Percentiles rank a stretch among this genome's conserved stretches.
These are phyloP conservation scores for Schizaphis graminum DNA, from an alignment of 2,888 invertebrate genomes.

Conservation along the genomic window DNA sequence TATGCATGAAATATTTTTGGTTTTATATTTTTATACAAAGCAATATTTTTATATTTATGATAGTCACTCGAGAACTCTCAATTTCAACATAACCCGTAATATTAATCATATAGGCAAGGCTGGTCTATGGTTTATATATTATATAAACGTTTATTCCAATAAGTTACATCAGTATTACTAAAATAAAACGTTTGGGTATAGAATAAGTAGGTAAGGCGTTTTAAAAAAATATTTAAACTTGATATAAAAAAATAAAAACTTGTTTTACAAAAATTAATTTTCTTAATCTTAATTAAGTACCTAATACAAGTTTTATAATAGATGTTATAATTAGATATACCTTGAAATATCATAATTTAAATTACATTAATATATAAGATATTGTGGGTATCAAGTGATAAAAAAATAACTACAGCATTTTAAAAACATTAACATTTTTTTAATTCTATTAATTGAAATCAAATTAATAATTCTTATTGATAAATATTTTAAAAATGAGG, in stretches of 20 bases:
- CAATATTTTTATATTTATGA: neutral
- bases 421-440: neutral
- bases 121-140: neutral
- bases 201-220: neutral
- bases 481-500: neutral
- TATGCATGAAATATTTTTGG: neutral
- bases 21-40: neutral
- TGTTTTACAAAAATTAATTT: neutral
- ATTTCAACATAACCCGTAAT: neutral
- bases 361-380: neutral
- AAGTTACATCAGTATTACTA: neutral
- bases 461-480: neutral
- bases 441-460: neutral
- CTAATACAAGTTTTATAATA: neutral
- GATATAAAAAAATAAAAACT: neutral
- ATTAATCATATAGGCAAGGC: neutral
- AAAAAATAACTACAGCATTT: neutral
- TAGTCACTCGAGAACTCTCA: neutral
- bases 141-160: neutral
- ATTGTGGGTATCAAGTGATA: neutral
- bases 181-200: neutral
- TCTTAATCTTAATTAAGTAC: too few species aligned
- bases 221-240: neutral
- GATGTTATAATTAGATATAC: neutral
- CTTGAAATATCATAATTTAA: neutral